These are phyloP conservation scores for Mimachlamys varia DNA, from an alignment of 2,888 invertebrate genomes.

Conservation along the genomic window DNA sequence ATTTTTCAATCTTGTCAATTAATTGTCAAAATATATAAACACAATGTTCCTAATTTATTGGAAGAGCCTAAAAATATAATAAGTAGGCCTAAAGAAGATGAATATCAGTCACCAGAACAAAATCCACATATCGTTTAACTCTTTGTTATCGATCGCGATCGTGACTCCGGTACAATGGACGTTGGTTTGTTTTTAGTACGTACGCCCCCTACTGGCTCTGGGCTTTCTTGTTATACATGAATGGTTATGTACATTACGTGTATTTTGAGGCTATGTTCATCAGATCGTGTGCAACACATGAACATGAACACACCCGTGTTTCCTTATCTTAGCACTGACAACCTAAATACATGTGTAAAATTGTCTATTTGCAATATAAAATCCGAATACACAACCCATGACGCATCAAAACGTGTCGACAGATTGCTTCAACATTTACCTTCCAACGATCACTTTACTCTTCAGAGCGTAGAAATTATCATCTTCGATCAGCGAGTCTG, in stretches of 20 bases:
- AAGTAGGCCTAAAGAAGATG: no score
- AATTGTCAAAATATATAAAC: no score
- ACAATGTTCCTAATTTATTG: no score
- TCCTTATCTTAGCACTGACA: not conserved
- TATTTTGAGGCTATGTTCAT: not conserved
- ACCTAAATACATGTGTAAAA: not conserved
- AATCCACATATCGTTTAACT: not conserved
- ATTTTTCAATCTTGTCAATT: no score
- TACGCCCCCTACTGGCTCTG: not conserved
- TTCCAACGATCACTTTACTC: conserved; percentile 67
- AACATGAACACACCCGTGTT: not conserved
- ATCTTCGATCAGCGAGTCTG: conserved; percentile 50
- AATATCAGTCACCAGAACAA: not conserved
- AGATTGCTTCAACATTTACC: conserved; percentile 57
- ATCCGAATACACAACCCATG: not conserved
- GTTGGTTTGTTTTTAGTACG: not conserved
- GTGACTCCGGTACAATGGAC: not conserved
- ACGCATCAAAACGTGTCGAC: not conserved
- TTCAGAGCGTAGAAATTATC: conserved; percentile 68
- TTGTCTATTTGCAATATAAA: not conserved
- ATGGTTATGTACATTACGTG: not conserved
- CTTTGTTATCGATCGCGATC: conserved; percentile 11
- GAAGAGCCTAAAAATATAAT: no score
- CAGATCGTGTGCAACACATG: not conserved
- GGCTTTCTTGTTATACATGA: not conserved